phyloP scores from a whole-genome alignment of 2,797 vertebrate species.

The Sebastes goodei region DNA sequence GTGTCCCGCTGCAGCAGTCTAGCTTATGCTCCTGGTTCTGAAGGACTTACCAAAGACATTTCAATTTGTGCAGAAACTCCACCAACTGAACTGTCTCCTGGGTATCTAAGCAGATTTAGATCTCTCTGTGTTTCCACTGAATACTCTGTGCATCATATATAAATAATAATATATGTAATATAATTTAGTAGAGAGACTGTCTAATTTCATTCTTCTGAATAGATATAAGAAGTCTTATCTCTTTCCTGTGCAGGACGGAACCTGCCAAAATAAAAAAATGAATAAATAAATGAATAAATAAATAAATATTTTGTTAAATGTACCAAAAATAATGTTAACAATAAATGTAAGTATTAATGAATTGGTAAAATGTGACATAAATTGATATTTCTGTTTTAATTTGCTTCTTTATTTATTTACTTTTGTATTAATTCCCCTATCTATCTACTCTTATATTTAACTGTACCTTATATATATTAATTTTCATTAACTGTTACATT shows the following conservation, averaged over 20 bases:
- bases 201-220: not conserved
- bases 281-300: too few relatives aligned
- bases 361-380: too few relatives aligned
- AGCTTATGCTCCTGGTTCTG: not conserved
- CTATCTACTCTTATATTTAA: too few relatives aligned
- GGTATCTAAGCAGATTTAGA: not conserved
- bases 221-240: not conserved
- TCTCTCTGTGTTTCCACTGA: not conserved
- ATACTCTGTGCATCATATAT: not conserved
- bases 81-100: not conserved
- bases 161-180: too few relatives aligned
- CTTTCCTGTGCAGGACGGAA: too few relatives aligned
- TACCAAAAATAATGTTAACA: too few relatives aligned
- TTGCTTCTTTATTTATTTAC: too few relatives aligned
- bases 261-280: too few relatives aligned
- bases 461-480: accelerated
- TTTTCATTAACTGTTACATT: too few relatives aligned
- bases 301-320: too few relatives aligned
- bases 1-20: not conserved
- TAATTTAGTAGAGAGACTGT: not conserved
- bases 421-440: accelerated
- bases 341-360: too few relatives aligned
- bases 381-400: too few relatives aligned
- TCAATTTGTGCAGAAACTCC: not conserved
- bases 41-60: not conserved